These are phyloP conservation scores for Danaus chrysippus DNA, from an alignment of 2,888 invertebrate genomes.

Conservation along the genomic window DNA sequence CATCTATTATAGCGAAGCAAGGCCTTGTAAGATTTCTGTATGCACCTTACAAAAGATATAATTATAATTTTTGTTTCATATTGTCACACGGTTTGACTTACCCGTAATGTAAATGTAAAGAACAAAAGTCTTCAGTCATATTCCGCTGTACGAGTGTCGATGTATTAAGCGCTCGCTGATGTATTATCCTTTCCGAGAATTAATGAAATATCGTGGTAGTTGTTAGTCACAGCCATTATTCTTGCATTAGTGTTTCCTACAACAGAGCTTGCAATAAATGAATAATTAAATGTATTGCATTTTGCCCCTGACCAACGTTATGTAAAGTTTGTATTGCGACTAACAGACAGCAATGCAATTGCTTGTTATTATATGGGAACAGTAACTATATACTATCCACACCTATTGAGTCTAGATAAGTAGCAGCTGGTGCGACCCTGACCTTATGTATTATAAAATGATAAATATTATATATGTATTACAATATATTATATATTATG, in stretches of 20 bases:
- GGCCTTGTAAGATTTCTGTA: conserved; percentile 65
- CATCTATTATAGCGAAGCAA: conserved; percentile 68
- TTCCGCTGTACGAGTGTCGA: conserved; percentile 41
- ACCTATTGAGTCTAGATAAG: too few relatives aligned
- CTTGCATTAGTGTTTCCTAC: conserved; percentile 35
- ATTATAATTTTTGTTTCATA: conserved; percentile 9
- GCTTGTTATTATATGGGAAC: too few relatives aligned
- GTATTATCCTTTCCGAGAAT: conserved; percentile 55
- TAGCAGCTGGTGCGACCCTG: too few relatives aligned
- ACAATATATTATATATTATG: too few relatives aligned
- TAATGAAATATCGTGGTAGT: conserved; percentile 45
- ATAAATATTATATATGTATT: too few relatives aligned
- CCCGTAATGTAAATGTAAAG: conserved; percentile 2
- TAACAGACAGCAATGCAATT: too few relatives aligned
- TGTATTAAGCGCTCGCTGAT: conserved; percentile 44
- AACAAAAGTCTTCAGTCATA: conserved; percentile 8
- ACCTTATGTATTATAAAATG: too few relatives aligned
- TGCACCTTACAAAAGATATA: conserved; percentile 38
- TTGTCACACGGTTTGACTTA: not conserved
- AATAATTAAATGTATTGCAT: conserved; percentile 10
- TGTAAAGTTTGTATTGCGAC: not conserved
- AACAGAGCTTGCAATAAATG: conserved; percentile 10
- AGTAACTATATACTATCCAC: too few relatives aligned
- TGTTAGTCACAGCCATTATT: conserved; percentile 40
- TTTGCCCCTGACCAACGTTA: not conserved